Evolutionary conservation across 2,888 invertebrate genomes (phyloP), one percentile per base, ranked within the genome.

Genomic region (Dione juno): DNA sequence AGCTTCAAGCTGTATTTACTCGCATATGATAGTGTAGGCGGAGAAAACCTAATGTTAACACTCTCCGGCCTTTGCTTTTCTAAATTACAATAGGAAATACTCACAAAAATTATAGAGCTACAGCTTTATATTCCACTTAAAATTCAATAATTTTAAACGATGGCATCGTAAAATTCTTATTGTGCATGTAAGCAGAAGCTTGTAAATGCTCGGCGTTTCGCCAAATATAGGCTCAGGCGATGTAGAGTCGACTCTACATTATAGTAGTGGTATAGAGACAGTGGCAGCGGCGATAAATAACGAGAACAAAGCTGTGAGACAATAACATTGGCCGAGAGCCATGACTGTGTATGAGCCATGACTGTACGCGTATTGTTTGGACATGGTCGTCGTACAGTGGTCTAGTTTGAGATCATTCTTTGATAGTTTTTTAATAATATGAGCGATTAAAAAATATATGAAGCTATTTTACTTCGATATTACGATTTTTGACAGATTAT

Each of bases 321-420:
- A 75, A 74, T 75, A 72, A 72, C 73, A 59, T 57, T 75, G 75
- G 75, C 74, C 59, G 21, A 48, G 68, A 68, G 75, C 75, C 69
- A 69, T 67, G 68, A 45, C 65, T 50, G 52, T 59, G 61, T 52
- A 50, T 40, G 71, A 74, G n/a, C n/a, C n/a, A n/a, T 70, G 67
- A 11, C 21, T 63, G 66, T 45, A 68, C 59, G 52, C 40, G 19
- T 16, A 40, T 40, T 40, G 58, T 40, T 16, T 3, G 48, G 37
- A 11, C 57, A n/a, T n/a, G 37, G 52, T 21, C 21, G n/a, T 37
- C 16, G 54, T 1, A 2, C 35, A 35, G 54, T 57, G 37, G 11
- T 16, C 3, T 0, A 35, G 9, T 16, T 16, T 19, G 50, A 50
- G 50, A 50, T 19, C 16, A 19, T 11, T 50, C 16, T 5, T 3